Evolutionary conservation across 2,113 vertebrate species (phyloP).

Genomic region (Cyanistes caeruleus): DNA sequence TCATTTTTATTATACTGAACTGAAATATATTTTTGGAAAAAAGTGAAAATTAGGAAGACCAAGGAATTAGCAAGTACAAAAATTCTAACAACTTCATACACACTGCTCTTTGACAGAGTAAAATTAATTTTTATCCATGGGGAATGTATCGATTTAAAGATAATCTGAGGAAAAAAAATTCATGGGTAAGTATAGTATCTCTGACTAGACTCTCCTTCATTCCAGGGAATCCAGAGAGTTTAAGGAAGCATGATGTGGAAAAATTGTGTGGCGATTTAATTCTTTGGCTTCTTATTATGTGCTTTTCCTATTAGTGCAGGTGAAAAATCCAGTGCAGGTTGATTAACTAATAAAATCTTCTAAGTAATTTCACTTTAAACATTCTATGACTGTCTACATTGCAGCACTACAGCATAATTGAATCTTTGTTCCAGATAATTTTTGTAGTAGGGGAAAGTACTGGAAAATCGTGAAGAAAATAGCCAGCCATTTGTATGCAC

Average conservation of each 20-base stretch:
- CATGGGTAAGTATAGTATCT: neutral
- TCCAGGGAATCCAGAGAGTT: neutral
- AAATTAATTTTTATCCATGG: conserved; percentile 12
- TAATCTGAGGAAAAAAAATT: neutral
- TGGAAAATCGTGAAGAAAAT: neutral
- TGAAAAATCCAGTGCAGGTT: neutral
- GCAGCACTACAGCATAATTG: neutral
- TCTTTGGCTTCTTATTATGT: neutral
- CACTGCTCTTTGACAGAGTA: neutral
- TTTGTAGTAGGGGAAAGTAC: neutral
- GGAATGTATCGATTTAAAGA: conserved; percentile 13
- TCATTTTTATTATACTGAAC: neutral
- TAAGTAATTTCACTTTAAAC: neutral
- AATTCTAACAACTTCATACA: neutral
- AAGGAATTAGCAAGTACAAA: neutral
- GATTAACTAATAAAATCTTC: conserved; percentile 6
- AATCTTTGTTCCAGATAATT: neutral
- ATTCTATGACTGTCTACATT: neutral
- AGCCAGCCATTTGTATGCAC: neutral
- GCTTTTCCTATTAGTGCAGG: neutral
- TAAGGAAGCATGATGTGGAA: neutral
- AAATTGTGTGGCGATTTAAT: neutral
- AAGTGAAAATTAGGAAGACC: neutral
- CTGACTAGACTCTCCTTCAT: neutral
- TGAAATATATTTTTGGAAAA: neutral